phyloP scores from a whole-genome alignment of 2,888 invertebrate species.

The Philopedon plagiatum region DNA sequence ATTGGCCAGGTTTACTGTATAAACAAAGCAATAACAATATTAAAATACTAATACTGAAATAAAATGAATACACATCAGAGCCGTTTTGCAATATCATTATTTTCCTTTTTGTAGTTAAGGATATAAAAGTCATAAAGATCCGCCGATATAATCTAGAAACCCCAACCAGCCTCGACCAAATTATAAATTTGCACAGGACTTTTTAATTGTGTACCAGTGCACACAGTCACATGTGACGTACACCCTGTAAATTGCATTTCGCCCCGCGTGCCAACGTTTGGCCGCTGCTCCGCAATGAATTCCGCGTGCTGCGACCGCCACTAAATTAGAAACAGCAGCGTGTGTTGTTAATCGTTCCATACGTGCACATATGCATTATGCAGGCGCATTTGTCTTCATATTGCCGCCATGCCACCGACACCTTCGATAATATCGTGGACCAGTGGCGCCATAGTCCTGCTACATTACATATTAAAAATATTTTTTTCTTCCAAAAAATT shows the following conservation, averaged over 20 bases:
- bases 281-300: slow-evolving; percentile 45
- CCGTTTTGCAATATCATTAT: too few species aligned
- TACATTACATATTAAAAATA: too few species aligned
- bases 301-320: slow-evolving; percentile 50
- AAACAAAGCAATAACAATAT: too few species aligned
- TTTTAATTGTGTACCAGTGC: slow-evolving; percentile 32
- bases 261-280: slow-evolving; percentile 21
- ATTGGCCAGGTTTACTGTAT: too few species aligned
- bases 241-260: slow-evolving; percentile 47
- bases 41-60: too few species aligned
- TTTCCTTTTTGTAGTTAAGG: too few species aligned
- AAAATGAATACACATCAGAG: too few species aligned
- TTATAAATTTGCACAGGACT: slow-evolving; percentile 26
- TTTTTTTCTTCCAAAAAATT: too few species aligned
- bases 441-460: slow-evolving; percentile 29
- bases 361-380: slow-evolving; percentile 52
- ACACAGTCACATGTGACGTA: slow-evolving; percentile 41
- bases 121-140: background rate
- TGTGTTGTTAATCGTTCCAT: slow-evolving; percentile 51
- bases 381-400: slow-evolving; percentile 51
- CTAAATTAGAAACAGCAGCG: slow-evolving; percentile 51
- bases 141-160: background rate
- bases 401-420: slow-evolving; percentile 43
- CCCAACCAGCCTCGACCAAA: background rate
- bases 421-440: slow-evolving; percentile 47